These are phyloP conservation scores for Channa argus DNA, from an alignment of 2,113 vertebrate genomes.

Conservation along the genomic window DNA sequence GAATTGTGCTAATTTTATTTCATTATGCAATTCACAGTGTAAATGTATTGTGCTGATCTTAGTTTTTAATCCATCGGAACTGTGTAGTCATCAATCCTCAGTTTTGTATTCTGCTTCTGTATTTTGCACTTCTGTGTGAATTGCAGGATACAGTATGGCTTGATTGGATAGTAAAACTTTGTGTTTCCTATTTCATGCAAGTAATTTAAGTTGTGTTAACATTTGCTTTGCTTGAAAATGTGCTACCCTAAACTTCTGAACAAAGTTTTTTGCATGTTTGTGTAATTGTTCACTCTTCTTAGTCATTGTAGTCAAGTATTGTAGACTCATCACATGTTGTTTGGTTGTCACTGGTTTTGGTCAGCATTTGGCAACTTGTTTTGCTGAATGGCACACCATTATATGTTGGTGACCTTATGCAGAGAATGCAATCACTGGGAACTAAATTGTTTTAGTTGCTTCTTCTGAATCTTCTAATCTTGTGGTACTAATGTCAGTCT, in stretches of 20 bases:
- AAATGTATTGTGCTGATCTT: slow-evolving; percentile 41
- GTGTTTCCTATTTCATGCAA: slow-evolving; percentile 61
- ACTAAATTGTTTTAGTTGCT: background rate
- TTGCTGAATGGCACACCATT: slow-evolving; percentile 54
- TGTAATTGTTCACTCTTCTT: slow-evolving; percentile 75
- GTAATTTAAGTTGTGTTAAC: slow-evolving; percentile 61
- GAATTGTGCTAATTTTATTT: slow-evolving; percentile 58
- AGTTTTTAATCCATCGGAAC: slow-evolving; percentile 49
- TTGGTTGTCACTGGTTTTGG: slow-evolving; percentile 57
- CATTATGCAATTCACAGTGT: slow-evolving; percentile 59
- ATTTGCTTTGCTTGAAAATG: slow-evolving; percentile 79
- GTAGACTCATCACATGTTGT: slow-evolving; percentile 65
- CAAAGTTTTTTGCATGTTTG: slow-evolving; percentile 87
- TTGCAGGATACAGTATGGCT: slow-evolving; percentile 46
- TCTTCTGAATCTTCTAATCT: background rate
- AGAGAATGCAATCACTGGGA: slow-evolving; percentile 15
- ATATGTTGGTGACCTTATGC: slow-evolving; percentile 29
- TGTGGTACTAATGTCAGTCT: slow-evolving; percentile 26
- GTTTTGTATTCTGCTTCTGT: slow-evolving; percentile 65
- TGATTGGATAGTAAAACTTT: slow-evolving; percentile 55
- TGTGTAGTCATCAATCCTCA: slow-evolving; percentile 48
- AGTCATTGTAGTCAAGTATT: slow-evolving; percentile 53
- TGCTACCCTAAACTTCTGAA: slow-evolving; percentile 72
- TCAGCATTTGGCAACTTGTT: slow-evolving; percentile 59
- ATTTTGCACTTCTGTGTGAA: slow-evolving; percentile 57